Percentiles rank a stretch among this genome's conserved stretches.
phyloP scores from a whole-genome alignment of 2,113 vertebrate genomes.

The Canis aureus region DNA sequence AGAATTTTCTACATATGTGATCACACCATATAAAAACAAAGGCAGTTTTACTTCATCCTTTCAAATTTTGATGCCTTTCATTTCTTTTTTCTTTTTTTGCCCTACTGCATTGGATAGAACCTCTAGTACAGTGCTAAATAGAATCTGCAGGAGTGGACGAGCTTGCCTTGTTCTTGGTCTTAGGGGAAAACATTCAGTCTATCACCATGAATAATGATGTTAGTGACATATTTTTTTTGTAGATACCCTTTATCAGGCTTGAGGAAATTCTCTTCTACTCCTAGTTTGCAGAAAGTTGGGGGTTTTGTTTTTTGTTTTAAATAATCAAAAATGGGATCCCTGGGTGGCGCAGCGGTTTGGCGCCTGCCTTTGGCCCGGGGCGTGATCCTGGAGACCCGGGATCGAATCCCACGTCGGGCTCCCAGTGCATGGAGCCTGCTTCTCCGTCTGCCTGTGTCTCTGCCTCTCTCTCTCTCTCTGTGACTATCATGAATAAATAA shows the following conservation, averaged over 20 bases:
- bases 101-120: background rate
- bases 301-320: background rate
- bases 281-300: background rate
- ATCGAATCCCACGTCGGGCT: no score
- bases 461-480: no score
- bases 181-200: background rate
- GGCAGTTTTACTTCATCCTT: background rate
- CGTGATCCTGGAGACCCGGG: no score
- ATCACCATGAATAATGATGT: background rate
- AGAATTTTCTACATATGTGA: background rate
- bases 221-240: background rate
- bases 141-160: background rate
- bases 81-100: background rate
- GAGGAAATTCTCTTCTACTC: background rate
- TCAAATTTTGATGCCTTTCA: background rate
- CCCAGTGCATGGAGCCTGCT: no score
- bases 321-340: background rate
- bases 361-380: no score
- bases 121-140: background rate
- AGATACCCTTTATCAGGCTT: background rate
- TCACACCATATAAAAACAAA: background rate
- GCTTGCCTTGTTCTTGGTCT: background rate
- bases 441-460: no score
- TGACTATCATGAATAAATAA: no score
- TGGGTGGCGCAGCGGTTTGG: no score